Evolutionary conservation across 1,140 invertebrate genomes (phyloP).

Genomic region (Leptinotarsa texana): DNA sequence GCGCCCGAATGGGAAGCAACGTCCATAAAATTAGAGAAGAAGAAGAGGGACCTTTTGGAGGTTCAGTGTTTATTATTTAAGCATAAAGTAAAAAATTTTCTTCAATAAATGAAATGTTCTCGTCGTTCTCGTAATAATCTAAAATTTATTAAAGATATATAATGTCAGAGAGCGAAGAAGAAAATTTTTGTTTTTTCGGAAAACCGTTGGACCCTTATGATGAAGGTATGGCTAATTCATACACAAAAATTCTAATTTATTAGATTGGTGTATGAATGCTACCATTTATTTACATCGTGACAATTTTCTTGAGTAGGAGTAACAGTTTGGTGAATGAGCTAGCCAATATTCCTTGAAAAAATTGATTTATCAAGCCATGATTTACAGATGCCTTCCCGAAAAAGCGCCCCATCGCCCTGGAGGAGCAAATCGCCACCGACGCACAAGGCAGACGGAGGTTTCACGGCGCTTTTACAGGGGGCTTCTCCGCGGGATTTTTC

Average conservation of each 20-base stretch:
- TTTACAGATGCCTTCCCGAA: conserved; percentile 72
- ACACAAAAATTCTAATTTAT: conserved; percentile 14
- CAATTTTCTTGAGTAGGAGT: not conserved
- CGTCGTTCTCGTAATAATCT: no score
- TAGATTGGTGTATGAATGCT: not conserved
- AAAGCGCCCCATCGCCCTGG: conserved; percentile 80
- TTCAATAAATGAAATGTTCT: no score
- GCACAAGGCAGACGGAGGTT: conserved; percentile 88
- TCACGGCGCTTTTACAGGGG: conserved; percentile 99
- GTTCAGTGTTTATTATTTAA: no score
- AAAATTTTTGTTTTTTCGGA: conserved; percentile 73
- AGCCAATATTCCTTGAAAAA: conserved; percentile 27
- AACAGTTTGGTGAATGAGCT: conserved; percentile 12
- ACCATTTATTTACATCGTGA: no score
- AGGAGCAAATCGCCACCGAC: conserved; percentile 91
- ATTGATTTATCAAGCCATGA: conserved; percentile 22
- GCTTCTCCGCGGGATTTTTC: conserved; percentile 97
- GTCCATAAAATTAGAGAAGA: no score
- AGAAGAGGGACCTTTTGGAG: no score
- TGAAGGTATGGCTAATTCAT: conserved; percentile 65
- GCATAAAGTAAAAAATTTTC: no score
- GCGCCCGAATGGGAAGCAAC: no score
- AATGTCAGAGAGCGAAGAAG: conserved; percentile 53
- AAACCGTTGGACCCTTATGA: conserved; percentile 76
- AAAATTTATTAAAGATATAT: not conserved